Evolutionary conservation across 2,113 vertebrate genomes (phyloP).

Genomic region (Microcebus murinus): DNA sequence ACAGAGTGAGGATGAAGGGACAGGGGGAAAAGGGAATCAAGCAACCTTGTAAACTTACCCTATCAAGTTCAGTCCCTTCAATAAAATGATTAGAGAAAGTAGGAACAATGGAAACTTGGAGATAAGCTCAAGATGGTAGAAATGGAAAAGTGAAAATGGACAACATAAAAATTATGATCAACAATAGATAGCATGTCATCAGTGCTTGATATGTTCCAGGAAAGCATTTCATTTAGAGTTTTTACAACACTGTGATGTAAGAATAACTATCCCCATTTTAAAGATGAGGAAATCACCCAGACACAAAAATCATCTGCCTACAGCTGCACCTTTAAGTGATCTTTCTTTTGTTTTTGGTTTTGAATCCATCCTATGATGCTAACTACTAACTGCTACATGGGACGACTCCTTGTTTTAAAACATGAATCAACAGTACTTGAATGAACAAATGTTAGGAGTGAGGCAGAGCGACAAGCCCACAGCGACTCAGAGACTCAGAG

Average conservation of each 20-base stretch:
- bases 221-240: not conserved
- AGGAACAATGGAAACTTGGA: not conserved
- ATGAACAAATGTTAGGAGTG: not conserved
- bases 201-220: not conserved
- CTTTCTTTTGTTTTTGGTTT: not conserved
- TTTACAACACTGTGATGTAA: not conserved
- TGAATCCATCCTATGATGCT: not conserved
- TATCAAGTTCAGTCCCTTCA: not conserved
- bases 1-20: not conserved
- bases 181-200: not conserved
- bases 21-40: not conserved
- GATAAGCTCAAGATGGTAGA: not conserved
- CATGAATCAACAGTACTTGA: not conserved
- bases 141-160: conserved; percentile 12
- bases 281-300: not conserved
- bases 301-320: not conserved
- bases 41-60: not conserved
- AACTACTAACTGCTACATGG: not conserved
- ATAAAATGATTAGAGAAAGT: not conserved
- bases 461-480: not conserved
- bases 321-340: not conserved
- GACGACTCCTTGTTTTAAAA: not conserved
- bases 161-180: not conserved
- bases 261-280: not conserved
- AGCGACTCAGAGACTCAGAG: not conserved